Evolutionary conservation across 2,888 invertebrate species (phyloP), one percentile per base, ranked within the genome.

Genomic region (Melieria crassipennis): DNA sequence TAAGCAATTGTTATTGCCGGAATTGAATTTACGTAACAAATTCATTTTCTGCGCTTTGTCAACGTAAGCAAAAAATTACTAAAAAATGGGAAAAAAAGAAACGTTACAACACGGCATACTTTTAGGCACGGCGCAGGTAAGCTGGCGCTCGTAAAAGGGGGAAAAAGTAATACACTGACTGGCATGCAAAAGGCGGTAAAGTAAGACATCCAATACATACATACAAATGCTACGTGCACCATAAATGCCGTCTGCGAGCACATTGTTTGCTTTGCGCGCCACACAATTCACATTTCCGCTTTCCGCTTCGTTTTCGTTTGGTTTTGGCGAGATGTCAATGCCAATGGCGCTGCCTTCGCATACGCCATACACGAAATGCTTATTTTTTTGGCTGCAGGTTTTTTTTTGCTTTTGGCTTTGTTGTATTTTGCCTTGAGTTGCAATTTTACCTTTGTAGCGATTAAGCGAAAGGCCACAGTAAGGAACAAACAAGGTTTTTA

Each of bases 11-110:
- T 30, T 30, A 30, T 30, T 30, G 30, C 30, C 30, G 13, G 13
- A 52, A 52, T 52, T 52, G 52, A 52, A 52, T 52, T 52, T 52
- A 52, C 52, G 52, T 52, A n/a, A 52, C 5, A 52, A 52, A 52
- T 52, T 52, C 9, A 52, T 52, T 52, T 52, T 5, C n/a, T 52
- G 52, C 6, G 5, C 30, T 30, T 30, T 2, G 30, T 30, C 30
- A 30, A 2, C 30, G 30, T 30, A 30, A 30, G 30, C 30, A 30
- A 30, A 30, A 30, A 30, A 30, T 30, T 1, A 30, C 1, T 30
- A 30, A 30, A 30, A 30, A 30, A 30, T 3, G 2, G 30, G 6
- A 52, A 52, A n/a, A 9, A 7, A 9, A 52, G 2, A 52, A 52
- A 13, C 52, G 6, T 7, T 4, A 7, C 13, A n/a, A n/a, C 9